Base-by-base conservation (phyloP, 2,797 vertebrate genomes). In the Cuniculus paca region DNA sequence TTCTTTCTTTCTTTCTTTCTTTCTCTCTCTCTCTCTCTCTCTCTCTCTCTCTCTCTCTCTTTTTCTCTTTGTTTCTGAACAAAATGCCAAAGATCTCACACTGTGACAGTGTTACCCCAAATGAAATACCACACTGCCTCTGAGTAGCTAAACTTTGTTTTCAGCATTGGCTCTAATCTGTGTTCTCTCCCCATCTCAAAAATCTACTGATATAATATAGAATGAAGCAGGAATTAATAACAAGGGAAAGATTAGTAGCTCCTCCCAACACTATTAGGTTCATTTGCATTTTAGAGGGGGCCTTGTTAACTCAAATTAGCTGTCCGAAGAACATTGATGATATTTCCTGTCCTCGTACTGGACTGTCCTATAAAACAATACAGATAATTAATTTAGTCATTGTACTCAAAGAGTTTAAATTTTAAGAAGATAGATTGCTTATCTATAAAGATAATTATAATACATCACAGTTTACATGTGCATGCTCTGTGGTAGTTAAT, bases 171-270 rank as follows among this genome's bases (percentile, higher is more conserved):
- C 10, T 50, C 20, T 65, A 52, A 50, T 50, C 58, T n/a, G 45
- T 58, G 36, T 61, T 79, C 16, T 52, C 31, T 52, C 26, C 78
- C 12, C 48, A 1, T n/a, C 36, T 68, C 74, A 63, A 50, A 88
- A 91, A 4, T 75, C 28, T 74, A 74, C 68, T 84, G 39, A 63
- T 31, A 65, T 83, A 94, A 94, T 42, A 82, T 85, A 81, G 56
- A 95, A 84, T 9, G n/a, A 92, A 79, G 45, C 17, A 89, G 52
- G n/a, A 89, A 95, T 75, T 88, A 82, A 80, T 52, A 78, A 42
- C 28, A 63, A 48, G 11, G 58, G 2, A 52, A 82, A 42, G 50
- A 24, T 34, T 36, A 34, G 54, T 65, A 89, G 1, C 80, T 56
- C 58, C 48, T 1, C 58, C 1, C 13, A 83, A 28, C 3, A n/a